Evolutionary conservation across 2,113 vertebrate species (phyloP), one percentile per base, ranked within the genome.

Genomic region (Varanus salvator): DNA sequence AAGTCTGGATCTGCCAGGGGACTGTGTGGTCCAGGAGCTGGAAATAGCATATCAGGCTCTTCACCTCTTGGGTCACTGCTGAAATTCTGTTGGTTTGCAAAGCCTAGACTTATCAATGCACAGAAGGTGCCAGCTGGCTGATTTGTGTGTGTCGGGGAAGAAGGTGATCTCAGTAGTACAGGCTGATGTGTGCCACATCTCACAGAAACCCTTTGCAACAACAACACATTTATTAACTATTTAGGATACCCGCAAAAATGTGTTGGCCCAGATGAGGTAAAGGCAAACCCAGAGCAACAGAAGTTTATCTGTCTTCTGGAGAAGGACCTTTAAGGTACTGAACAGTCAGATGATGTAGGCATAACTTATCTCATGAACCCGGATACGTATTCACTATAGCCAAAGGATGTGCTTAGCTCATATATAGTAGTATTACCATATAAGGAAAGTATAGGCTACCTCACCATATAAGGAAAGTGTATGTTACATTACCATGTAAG

Each of bases 21-120:
- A 48, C 83, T 6, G 5, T 14, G 68, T 0, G 0, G 2, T 0
- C 0, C 68, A n/a, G 14, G 54, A 52, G 85, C 81, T 3, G 14
- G 38, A 85, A 66, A 80, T 8, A 31, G 27, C 19, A 11, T 6
- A 80, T 3, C 52, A 84, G 84, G 71, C 66, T 69, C 75, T 9
- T 29, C 83, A 34, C 31, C 84, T 80, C 78, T 9, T 4, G 14
- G 50, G 14, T 0, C 0, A 0, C 0, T 72, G 34, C 34, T 75
- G 9, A 90, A 87, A 91, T 75, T 7, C 88, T 74, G 38, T 50
- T 0, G 54, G 48, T 72, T 0, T 0, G 64, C 82, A 27, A 66
- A 21, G 76, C 83, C n/a, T 29, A 25, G 78, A 78, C 17, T 44
- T 1, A 76, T 27, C 77, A 34, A 81, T 21, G 3, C 0, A 38